Conservation (phyloP, 2,888 invertebrate species). For the Apocheima hispidaria region DNA sequence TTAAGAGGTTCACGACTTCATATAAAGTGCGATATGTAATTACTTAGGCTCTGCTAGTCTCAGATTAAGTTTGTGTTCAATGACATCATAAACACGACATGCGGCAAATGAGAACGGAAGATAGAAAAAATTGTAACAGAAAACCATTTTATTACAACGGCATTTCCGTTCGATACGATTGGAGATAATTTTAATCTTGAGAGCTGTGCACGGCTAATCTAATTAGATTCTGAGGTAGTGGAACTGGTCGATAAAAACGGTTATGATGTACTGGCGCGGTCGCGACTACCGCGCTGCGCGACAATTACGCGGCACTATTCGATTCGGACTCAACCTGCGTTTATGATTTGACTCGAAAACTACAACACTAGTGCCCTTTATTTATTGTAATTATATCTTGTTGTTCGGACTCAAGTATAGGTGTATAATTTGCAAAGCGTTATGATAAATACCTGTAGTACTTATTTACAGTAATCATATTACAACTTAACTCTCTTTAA, state of each 20-base stretch:
- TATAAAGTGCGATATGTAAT: slow-evolving; percentile 35
- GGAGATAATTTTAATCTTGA: slow-evolving; percentile 69
- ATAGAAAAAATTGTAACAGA: slow-evolving; percentile 67
- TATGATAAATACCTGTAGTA: no score
- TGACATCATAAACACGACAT: slow-evolving; percentile 62
- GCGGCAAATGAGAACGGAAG: slow-evolving; percentile 69
- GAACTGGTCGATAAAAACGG: slow-evolving; percentile 66
- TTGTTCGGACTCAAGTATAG: slow-evolving; percentile 37
- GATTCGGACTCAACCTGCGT: slow-evolving; percentile 52
- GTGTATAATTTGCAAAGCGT: no score
- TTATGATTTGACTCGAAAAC: slow-evolving; percentile 53
- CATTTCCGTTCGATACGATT: slow-evolving; percentile 71
- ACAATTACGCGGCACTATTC: slow-evolving; percentile 63
- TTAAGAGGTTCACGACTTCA: slow-evolving; percentile 36
- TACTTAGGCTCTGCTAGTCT: slow-evolving; percentile 39
- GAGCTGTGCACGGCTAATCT: slow-evolving; percentile 65
- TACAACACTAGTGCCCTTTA: slow-evolving; percentile 45
- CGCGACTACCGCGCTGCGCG: slow-evolving; percentile 50
- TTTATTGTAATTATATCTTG: slow-evolving; percentile 40
- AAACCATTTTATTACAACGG: slow-evolving; percentile 72
- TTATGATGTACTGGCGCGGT: slow-evolving; percentile 57
- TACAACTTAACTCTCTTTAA: no score
- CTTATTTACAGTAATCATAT: no score
- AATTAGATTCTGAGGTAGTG: slow-evolving; percentile 68
- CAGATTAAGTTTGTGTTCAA: slow-evolving; percentile 56